Conservation (phyloP, 2,113 vertebrate species). For the Clarias gariepinus region DNA sequence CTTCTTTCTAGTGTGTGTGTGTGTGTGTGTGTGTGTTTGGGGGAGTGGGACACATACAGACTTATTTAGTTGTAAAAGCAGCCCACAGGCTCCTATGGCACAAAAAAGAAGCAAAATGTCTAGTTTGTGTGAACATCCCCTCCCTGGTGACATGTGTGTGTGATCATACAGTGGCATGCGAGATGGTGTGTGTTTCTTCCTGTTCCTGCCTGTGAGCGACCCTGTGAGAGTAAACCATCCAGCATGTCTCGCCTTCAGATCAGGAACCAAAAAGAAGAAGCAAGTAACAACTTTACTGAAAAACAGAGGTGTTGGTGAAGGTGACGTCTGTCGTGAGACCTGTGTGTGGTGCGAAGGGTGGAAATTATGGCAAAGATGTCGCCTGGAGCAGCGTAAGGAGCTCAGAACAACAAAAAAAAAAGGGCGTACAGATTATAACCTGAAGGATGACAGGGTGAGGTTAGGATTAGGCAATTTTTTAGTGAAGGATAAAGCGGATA, state of each 20-base stretch:
- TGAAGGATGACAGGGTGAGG: neutral
- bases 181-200: neutral
- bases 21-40: neutral
- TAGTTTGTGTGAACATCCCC: neutral
- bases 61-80: neutral
- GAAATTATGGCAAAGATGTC: neutral
- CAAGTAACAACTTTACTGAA: neutral
- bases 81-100: neutral
- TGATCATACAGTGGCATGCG: neutral
- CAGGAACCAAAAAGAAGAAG: slow-evolving; percentile 16
- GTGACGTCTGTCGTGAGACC: neutral
- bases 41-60: neutral
- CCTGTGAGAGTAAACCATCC: neutral
- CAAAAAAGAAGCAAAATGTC: neutral
- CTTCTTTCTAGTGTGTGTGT: neutral
- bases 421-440: neutral
- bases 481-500: neutral
- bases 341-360: neutral
- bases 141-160: neutral
- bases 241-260: neutral
- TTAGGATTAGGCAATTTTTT: neutral
- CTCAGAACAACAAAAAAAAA: neutral
- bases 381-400: neutral
- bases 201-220: neutral
- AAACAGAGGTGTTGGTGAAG: neutral